Base-by-base conservation (phyloP, 2,797 vertebrate genomes). In the Scarus forsteni region DNA sequence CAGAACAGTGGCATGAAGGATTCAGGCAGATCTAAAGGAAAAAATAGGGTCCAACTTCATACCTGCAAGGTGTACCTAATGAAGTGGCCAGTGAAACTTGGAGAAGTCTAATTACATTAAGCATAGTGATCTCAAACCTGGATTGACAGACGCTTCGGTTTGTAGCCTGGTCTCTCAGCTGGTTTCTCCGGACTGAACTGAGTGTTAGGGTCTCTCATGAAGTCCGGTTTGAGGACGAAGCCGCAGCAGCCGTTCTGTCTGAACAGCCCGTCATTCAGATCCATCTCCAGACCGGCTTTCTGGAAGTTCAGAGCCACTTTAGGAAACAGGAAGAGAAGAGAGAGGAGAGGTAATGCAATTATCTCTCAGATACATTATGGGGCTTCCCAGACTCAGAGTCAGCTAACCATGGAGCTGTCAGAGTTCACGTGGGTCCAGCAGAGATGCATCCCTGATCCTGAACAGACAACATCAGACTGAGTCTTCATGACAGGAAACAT, bases 271-370 rank as follows among this genome's bases (percentile, higher is more conserved):
- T 99, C 98, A 10, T 94, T 97, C 66, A 99, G 93, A 75, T 99
- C 98, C 98, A 99, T 99, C 83, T 98, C 98, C 5, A 67, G 88
- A 35, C 98, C 97, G 0, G 98, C 97, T 0, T 96, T 98, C 94
- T 99, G 98, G 91, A 99, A 95, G 84, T 99, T 99, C 86, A 99
- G 90, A 66, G 98, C 98, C 93, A 97, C 98, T 99, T 79, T 66
- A 15, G 58, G 55, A 67, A 63, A 70, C 38, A 67, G 19, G 19
- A 54, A 54, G 49, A 56, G 65, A 27, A 56, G 65, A 57, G 18
- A 56, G 65, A 57, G 18, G 5, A 6, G 16, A 48, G 57, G 71
- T 50, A 55, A 76, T 69, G 5, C 1, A 34, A 55, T 68, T 38
- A 7, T 59, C 10, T 42, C 9, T 16, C 19, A 13, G 6, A 43